A percentile compares a stretch with the other conserved stretches of the same genome.
phyloP scores from a whole-genome alignment of 2,888 invertebrate species.

The Sinodicranocentrus sp. region DNA sequence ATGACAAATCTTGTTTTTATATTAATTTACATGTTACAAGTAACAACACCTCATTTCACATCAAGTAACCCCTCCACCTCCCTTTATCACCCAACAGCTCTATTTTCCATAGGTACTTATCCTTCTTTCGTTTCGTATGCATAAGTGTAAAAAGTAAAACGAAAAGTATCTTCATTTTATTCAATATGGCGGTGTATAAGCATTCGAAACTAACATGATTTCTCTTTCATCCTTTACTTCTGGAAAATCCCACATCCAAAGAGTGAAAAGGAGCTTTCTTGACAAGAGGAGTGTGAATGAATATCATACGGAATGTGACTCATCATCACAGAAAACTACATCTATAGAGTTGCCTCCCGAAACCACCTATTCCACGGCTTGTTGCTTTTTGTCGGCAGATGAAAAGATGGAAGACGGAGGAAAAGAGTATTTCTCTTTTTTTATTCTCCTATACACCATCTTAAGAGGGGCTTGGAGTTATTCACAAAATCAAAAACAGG shows the following conservation, averaged over 20 bases:
- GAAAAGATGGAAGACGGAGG: neutral
- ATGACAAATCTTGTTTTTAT: neutral
- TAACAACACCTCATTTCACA: conserved; percentile 16
- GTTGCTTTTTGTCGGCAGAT: conserved; percentile 3
- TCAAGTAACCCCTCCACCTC: neutral
- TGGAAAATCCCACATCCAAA: neutral
- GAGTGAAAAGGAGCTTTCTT: neutral
- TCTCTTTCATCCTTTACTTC: neutral
- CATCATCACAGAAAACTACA: no score
- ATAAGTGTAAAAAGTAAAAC: neutral
- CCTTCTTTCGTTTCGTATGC: neutral
- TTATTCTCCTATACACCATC: no score
- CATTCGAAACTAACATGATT: neutral
- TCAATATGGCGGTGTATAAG: no score
- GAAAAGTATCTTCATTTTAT: no score
- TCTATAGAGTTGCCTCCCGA: no score
- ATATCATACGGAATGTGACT: neutral
- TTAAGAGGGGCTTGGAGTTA: neutral
- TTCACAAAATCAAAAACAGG: neutral
- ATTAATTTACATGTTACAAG: neutral
- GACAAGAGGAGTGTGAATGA: neutral
- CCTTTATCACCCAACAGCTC: neutral
- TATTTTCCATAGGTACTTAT: neutral
- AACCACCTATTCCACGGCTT: conserved; percentile 4
- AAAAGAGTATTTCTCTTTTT: neutral